Evolutionary conservation across 92 coral and sea anemone genomes (phyloP).

Genomic region (Ricordea florida): DNA sequence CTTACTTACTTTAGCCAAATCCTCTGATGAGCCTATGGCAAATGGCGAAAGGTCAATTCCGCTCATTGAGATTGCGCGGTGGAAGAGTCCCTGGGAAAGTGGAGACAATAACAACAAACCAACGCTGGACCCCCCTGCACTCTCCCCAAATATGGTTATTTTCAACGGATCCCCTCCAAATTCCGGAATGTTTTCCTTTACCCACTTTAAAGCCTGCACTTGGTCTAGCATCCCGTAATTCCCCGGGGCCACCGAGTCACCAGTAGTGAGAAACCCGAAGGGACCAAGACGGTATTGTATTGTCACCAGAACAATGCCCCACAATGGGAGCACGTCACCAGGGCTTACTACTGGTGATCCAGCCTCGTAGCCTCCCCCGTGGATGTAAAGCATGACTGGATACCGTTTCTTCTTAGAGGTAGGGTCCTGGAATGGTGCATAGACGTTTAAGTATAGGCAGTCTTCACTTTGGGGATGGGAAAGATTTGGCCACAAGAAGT

Average conservation of each 20-base stretch:
- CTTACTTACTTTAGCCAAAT: slow-evolving; percentile 41
- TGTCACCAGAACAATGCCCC: slow-evolving; percentile 86
- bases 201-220: slow-evolving; percentile 77
- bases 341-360: slow-evolving; percentile 82
- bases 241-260: slow-evolving; percentile 75
- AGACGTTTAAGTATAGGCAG: slow-evolving; percentile 79
- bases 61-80: slow-evolving; percentile 75
- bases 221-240: slow-evolving; percentile 92
- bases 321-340: slow-evolving; percentile 83
- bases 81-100: slow-evolving; percentile 67
- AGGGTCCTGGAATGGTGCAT: slow-evolving; percentile 41
- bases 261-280: slow-evolving; percentile 72
- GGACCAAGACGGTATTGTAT: slow-evolving; percentile 88
- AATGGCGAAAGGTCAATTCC: slow-evolving; percentile 81
- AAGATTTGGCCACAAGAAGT: slow-evolving; percentile 68
- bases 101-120: slow-evolving; percentile 74
- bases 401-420: slow-evolving; percentile 1
- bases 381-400: slow-evolving; percentile 89
- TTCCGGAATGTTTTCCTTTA: slow-evolving; percentile 56
- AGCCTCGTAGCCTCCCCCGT: slow-evolving; percentile 91
- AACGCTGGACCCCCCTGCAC: slow-evolving; percentile 92
- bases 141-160: slow-evolving; percentile 89
- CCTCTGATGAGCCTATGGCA: slow-evolving; percentile 56
- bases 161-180: slow-evolving; percentile 74
- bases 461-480: slow-evolving; percentile 78